Evolutionary conservation across 2,797 vertebrate genomes (phyloP).

Genomic region (Ctenopoma kingsleyae): DNA sequence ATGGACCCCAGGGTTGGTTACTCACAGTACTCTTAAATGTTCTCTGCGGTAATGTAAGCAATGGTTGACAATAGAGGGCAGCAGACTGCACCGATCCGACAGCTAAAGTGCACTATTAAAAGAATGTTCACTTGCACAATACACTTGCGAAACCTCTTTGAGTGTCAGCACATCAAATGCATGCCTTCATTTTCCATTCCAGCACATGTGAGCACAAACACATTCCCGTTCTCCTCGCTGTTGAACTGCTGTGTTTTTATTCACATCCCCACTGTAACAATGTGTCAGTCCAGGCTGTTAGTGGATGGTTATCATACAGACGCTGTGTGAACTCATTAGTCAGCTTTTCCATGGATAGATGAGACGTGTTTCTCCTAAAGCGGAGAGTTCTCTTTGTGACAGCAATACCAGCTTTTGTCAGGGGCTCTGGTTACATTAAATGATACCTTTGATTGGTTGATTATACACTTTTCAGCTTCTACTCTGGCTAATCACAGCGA

Average conservation of each 20-base stretch:
- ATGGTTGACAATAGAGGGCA: conserved; percentile 67
- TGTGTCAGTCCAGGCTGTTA: conserved; percentile 17
- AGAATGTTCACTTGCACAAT: conserved; percentile 78
- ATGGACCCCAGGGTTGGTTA: no score
- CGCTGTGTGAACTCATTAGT: conserved; percentile 48
- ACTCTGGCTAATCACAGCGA: not conserved
- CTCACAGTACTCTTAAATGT: no score
- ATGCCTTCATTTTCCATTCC: conserved; percentile 75
- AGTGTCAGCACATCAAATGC: conserved; percentile 63
- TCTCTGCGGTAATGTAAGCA: no score
- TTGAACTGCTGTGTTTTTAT: conserved; percentile 11
- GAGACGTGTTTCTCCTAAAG: conserved; percentile 51
- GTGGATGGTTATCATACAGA: conserved; percentile 42
- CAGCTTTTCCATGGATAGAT: conserved; percentile 56
- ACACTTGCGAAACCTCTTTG: conserved; percentile 72
- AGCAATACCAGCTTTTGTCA: conserved; percentile 1
- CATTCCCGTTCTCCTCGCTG: conserved; percentile 30
- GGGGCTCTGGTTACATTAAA: not conserved
- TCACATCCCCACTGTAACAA: not conserved
- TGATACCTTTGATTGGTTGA: conserved; percentile 29
- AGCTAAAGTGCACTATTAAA: conserved; percentile 33
- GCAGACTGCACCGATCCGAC: conserved; percentile 50
- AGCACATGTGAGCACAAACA: conserved; percentile 60
- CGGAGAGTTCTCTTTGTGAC: conserved; percentile 21
- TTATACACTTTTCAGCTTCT: conserved; percentile 27